Base-by-base conservation (phyloP, 2,888 invertebrate species). In the Melanostoma scalare region DNA sequence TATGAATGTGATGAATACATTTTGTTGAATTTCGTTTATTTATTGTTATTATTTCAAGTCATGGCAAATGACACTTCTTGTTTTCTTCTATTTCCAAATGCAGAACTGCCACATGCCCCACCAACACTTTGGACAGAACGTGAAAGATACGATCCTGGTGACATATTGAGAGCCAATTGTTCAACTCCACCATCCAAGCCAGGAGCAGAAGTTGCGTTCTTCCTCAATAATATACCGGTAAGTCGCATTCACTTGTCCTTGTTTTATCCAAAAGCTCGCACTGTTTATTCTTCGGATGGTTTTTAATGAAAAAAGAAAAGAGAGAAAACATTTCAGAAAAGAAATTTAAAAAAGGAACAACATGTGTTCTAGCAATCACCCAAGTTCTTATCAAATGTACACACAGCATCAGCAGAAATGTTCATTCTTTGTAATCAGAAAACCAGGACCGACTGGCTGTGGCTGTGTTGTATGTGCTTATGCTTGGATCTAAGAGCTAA, bases 171-270 rank as follows among this genome's bases (percentile, higher is more conserved):
- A 76, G 95, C 95, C 56, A 96, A 96, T 92, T 96, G 96, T 90
- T 94, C 94, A 4, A 94, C 95, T 5, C 93, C 94, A 8, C 94
- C 94, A 10, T 94, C 95, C 3, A 93, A 93, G 86, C 96, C 96
- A 3, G 93, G 94, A 42, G 94, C 94, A 33, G 93, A 93, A 84
- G 92, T 96, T 85, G 94, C 94, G 86, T 95, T 96, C 87, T 93
- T 93, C 86, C 93, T 96, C 82, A 96, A 96, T 89, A 94, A 95
- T 88, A 93, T 93, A 85, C 93, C 94, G 91, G 95, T 95, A 90
- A 94, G 95, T 65, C 20, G 61, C 31, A 53, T 53, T 67, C 20
- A 3, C 55, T 63, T 73, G 38, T 61, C 53, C 35, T 56, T 36
- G 3, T 44, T 60, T 48, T 48, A 46, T 60, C 48, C 55, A 63